Percentiles rank a stretch among this genome's conserved stretches.
phyloP scores from a whole-genome alignment of 2,113 vertebrate genomes.

The Enhydra lutris region DNA sequence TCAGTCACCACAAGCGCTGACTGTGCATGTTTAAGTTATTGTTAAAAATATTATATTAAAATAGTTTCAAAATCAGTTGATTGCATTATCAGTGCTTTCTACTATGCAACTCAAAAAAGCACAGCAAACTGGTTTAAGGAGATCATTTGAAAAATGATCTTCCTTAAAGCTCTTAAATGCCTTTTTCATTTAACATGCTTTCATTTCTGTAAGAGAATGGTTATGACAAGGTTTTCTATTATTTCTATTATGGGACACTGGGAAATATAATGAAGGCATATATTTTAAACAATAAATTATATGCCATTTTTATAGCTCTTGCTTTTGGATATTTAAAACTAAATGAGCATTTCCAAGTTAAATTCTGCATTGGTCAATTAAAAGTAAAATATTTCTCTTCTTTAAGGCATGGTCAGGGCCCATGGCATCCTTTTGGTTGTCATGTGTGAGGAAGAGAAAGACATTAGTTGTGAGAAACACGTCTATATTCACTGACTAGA shows the following conservation, averaged over 20 bases:
- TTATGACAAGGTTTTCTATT: neutral
- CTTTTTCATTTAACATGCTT: neutral
- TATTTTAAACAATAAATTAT: neutral
- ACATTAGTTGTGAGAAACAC: neutral
- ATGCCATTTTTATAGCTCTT: neutral
- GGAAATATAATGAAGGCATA: neutral
- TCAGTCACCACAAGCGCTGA: neutral
- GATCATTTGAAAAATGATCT: slow-evolving; percentile 11
- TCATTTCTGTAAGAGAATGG: neutral
- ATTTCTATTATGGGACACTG: neutral
- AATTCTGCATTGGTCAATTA: neutral
- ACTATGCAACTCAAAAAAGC: neutral
- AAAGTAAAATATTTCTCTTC: neutral
- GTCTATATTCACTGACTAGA: neutral
- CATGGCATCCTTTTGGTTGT: neutral
- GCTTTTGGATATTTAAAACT: neutral
- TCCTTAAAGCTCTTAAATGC: neutral
- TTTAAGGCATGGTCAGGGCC: neutral
- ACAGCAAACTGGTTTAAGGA: neutral
- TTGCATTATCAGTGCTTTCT: neutral
- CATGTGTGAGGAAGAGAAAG: neutral
- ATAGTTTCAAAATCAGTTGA: neutral
- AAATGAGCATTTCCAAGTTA: neutral
- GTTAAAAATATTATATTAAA: neutral
- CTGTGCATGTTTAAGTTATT: neutral